These are phyloP conservation scores for Melanerpes formicivorus DNA, from an alignment of 2,113 vertebrate genomes.

Conservation along the genomic window DNA sequence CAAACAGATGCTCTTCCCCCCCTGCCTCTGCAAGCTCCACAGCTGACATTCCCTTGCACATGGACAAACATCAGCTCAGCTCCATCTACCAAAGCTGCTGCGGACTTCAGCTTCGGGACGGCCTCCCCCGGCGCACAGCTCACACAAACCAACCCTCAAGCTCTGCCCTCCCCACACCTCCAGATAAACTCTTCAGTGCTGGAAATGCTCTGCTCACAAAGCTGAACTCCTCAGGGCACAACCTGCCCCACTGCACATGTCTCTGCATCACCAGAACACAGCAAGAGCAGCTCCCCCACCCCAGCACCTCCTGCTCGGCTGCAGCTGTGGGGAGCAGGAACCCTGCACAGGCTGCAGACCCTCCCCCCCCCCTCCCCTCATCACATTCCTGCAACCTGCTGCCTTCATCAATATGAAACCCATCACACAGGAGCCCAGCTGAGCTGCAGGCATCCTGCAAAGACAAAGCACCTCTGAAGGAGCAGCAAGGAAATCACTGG, in stretches of 20 bases:
- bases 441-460: not conserved
- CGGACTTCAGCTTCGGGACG: not conserved
- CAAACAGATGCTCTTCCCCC: not conserved
- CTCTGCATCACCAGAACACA: not conserved
- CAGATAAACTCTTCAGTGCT: not conserved
- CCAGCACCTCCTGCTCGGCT: not conserved
- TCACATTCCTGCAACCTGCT: slow-evolving; percentile 10
- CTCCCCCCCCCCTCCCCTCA: not conserved
- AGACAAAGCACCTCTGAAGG: not conserved
- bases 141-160: not conserved
- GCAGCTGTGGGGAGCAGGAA: not conserved
- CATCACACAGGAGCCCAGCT: not conserved
- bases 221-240: not conserved
- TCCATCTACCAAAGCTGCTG: not conserved
- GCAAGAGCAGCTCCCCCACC: not conserved
- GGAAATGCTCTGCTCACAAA: not conserved
- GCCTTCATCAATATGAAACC: slow-evolving; percentile 30
- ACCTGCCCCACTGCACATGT: not conserved
- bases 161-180: not conserved
- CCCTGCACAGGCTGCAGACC: not conserved
- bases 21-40: not conserved
- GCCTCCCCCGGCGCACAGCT: not conserved
- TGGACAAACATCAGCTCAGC: not conserved
- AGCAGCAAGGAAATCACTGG: not conserved
- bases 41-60: not conserved